These are phyloP conservation scores for Champsocephalus esox DNA, from an alignment of 2,797 vertebrate species.

Conservation along the genomic window DNA sequence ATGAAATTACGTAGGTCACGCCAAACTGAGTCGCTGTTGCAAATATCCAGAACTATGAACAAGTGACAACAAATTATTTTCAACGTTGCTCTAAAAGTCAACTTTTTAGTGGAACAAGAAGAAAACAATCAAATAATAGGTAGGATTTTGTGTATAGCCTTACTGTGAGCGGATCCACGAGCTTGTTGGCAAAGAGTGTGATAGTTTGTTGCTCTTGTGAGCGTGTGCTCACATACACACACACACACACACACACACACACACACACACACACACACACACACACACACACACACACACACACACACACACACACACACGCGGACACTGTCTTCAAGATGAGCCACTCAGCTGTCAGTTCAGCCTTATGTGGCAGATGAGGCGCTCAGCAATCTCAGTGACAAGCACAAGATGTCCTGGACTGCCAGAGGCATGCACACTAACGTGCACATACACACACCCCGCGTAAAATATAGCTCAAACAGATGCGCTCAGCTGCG, in stretches of 20 bases:
- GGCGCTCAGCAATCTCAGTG: constrained; percentile 87
- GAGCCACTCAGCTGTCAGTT: constrained; percentile 78
- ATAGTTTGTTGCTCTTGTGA: constrained; percentile 35
- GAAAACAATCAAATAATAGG: constrained; percentile 1
- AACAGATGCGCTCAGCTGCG: constrained; percentile 80
- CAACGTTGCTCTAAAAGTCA: background rate
- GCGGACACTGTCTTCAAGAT: constrained; percentile 47
- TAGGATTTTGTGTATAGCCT: constrained; percentile 11
- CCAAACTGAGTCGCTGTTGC: too few relatives aligned
- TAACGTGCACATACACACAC: constrained; percentile 53
- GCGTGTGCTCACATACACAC: background rate
- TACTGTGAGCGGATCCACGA: constrained; percentile 49
- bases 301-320: background rate
- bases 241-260: background rate
- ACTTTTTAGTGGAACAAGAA: constrained; percentile 11
- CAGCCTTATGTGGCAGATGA: constrained; percentile 72
- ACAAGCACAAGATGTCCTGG: constrained; percentile 93
- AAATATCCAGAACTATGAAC: too few relatives aligned
- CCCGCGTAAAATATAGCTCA: constrained; percentile 60
- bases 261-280: background rate
- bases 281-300: too few relatives aligned
- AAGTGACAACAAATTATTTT: too few relatives aligned
- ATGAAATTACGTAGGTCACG: too few relatives aligned
- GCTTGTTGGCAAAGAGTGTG: constrained; percentile 29
- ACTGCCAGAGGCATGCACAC: constrained; percentile 87